Evolutionary conservation across 2,888 invertebrate genomes (phyloP), one percentile per base, ranked within the genome.

Genomic region (Lucinisca nassula): DNA sequence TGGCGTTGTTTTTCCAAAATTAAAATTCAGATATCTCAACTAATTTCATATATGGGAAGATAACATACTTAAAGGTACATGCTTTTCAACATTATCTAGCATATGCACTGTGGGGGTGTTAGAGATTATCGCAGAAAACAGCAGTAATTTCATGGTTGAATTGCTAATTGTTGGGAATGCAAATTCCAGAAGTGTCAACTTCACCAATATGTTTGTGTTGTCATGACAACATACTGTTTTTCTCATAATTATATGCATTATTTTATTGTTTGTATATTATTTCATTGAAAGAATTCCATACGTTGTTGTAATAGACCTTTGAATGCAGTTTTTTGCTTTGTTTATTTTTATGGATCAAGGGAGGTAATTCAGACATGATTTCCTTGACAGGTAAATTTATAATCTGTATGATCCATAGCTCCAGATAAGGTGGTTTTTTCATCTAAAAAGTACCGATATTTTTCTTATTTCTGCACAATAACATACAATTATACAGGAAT

Each of bases 1-100:
- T 90, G 84, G 90, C 90, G 90, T 90, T 90, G 87, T 90, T 90
- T 89, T 90, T 85, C 87, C 55, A 76, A 79, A 76, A 74, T 84
- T 79, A 87, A 87, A 87, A 78, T 84, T 83, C 85, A 82, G 81
- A 88, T 90, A 83, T 90, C 85, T 85, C 85, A 85, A 78, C 79
- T 79, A 84, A 82, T 85, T 78, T 51, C 55, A 40, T 76, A 73
- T 85, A 80, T 84, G 84, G 76, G 72, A 37, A 55, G 61, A 80
- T 84, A 78, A 79, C 84, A 90, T 84, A 87, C 74, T 84, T 88
- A 83, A 87, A 90, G 90, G 90, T 90, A 88, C 76, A 77, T 85
- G 75, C 27, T 55, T 55, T 58, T 35, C 30, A 38, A n/a, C 35
- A 30, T 67, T 55, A 37, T 45, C 30, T 27, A 85, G 32, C 55